These are phyloP conservation scores for Rutpela maculata DNA, from an alignment of 2,888 invertebrate species.

Conservation along the genomic window DNA sequence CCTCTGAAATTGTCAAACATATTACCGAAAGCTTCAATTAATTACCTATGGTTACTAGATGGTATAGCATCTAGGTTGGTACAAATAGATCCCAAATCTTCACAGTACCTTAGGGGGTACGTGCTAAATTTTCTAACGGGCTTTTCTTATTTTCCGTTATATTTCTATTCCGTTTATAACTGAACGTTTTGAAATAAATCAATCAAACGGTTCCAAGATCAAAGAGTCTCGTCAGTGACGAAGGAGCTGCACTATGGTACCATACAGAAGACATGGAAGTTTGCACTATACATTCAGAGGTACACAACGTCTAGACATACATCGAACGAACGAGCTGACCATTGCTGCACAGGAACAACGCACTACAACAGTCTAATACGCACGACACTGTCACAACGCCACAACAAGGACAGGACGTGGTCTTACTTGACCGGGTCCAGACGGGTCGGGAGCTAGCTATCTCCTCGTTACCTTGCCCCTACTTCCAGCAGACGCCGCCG, in stretches of 20 bases:
- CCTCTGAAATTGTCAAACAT: not conserved
- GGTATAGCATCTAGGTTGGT: not conserved
- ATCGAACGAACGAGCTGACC: conserved; percentile 74
- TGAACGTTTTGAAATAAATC: conserved; percentile 27
- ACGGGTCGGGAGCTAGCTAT: conserved; percentile 76
- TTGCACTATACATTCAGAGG: conserved; percentile 59
- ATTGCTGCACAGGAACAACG: conserved; percentile 73
- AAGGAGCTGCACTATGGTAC: conserved; percentile 55
- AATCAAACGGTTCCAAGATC: conserved; percentile 28
- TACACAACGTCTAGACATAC: conserved; percentile 73
- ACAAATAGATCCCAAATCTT: not conserved
- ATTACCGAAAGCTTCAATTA: not conserved
- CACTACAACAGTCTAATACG: conserved; percentile 72
- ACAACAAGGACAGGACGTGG: conserved; percentile 72
- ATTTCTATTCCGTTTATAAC: not conserved
- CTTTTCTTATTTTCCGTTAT: too few species aligned
- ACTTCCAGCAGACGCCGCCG: conserved; percentile 79
- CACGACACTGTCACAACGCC: conserved; percentile 74
- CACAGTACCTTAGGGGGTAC: not conserved
- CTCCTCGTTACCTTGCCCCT: conserved; percentile 80
- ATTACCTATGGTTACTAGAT: not conserved
- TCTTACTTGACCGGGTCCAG: conserved; percentile 74
- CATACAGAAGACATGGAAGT: conserved; percentile 53
- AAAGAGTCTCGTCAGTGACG: conserved; percentile 36
- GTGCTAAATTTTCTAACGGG: not conserved